Percentiles rank a stretch among this genome's conserved stretches.
These are phyloP conservation scores for Trochalopteron elliotii DNA, from an alignment of 2,113 vertebrate species.

Conservation along the genomic window DNA sequence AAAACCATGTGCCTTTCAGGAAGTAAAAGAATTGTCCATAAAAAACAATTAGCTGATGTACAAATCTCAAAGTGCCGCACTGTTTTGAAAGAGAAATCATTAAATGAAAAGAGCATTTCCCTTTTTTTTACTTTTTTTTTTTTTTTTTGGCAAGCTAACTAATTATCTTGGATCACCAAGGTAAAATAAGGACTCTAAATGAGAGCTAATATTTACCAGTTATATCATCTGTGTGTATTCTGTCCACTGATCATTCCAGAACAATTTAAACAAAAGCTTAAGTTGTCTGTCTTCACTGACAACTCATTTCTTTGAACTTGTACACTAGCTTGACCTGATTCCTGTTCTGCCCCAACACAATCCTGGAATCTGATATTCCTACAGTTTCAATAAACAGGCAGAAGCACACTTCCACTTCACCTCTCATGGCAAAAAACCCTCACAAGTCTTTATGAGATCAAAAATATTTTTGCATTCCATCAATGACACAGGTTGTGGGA, in stretches of 20 bases:
- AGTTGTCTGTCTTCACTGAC: not conserved
- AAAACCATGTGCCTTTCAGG: not conserved
- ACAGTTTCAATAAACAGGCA: not conserved
- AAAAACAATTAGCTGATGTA: not conserved
- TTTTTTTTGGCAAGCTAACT: not conserved
- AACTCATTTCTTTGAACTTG: not conserved
- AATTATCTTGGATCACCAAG: not conserved
- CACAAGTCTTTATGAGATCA: not conserved
- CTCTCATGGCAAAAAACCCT: not conserved
- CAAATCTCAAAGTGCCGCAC: not conserved
- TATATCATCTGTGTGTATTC: not conserved
- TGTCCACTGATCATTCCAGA: not conserved
- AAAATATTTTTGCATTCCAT: not conserved
- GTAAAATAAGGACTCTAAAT: not conserved
- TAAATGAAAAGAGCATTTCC: not conserved
- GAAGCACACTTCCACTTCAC: not conserved
- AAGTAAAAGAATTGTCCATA: not conserved
- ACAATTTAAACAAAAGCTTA: not conserved
- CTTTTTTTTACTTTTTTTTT: too few species aligned
- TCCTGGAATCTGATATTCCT: not conserved
- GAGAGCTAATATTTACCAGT: not conserved
- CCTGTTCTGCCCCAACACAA: not conserved
- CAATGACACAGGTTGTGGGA: not conserved
- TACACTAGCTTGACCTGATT: not conserved
- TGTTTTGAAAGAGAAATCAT: not conserved